Percentiles rank a stretch among this genome's conserved stretches.
phyloP scores from a whole-genome alignment of 2,888 invertebrate genomes.

The Graphium colonna region DNA sequence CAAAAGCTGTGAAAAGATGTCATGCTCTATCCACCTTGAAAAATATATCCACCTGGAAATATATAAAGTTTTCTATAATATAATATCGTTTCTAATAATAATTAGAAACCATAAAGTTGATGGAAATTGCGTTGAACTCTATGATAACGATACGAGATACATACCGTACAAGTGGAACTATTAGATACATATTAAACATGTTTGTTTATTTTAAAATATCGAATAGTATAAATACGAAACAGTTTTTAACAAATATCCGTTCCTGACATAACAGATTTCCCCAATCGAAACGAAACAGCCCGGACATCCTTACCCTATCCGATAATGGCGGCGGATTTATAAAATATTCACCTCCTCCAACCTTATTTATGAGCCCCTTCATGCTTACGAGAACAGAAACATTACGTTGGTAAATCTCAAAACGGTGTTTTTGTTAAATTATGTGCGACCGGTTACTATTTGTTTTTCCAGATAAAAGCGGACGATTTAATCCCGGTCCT shows the following conservation, averaged over 20 bases:
- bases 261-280: slow-evolving; percentile 46
- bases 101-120: too few species aligned
- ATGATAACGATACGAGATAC: too few species aligned
- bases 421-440: slow-evolving; percentile 34
- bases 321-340: slow-evolving; percentile 63
- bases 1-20: too few species aligned
- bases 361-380: slow-evolving; percentile 62
- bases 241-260: slow-evolving; percentile 27
- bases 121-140: too few species aligned
- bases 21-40: too few species aligned
- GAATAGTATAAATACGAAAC: slow-evolving; percentile 5
- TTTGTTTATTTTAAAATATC: too few species aligned
- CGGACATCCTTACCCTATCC: slow-evolving; percentile 61
- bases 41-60: too few species aligned
- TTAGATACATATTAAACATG: too few species aligned
- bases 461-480: slow-evolving; percentile 1
- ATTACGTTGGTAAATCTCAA: slow-evolving; percentile 36
- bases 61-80: too few species aligned
- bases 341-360: slow-evolving; percentile 64
- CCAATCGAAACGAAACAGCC: slow-evolving; percentile 44
- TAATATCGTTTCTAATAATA: too few species aligned
- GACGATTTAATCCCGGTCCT: too few species aligned
- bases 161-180: too few species aligned
- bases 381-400: slow-evolving; percentile 49
- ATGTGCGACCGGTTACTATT: slow-evolving; percentile 11